Conservation (phyloP, 2,888 invertebrate genomes). For the Cantharis lateralis region DNA sequence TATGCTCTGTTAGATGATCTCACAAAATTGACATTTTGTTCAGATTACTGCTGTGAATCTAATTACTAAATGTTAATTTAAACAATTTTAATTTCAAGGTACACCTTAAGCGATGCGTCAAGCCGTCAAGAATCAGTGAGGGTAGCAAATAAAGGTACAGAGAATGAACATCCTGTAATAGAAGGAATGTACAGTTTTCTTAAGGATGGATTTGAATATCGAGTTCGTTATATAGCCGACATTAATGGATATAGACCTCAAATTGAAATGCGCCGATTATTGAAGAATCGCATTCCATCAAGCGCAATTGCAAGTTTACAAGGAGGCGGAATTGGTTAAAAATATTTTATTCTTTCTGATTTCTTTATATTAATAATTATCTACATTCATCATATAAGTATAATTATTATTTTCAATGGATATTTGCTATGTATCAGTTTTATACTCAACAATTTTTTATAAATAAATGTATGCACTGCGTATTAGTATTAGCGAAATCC, state of each 20-base stretch:
- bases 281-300: background rate
- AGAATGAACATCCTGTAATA: background rate
- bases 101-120: background rate
- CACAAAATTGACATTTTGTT: too few relatives aligned
- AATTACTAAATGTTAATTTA: too few relatives aligned
- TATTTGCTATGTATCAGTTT: background rate
- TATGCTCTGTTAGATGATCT: too few relatives aligned
- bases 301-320: background rate
- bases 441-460: background rate
- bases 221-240: background rate
- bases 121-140: background rate
- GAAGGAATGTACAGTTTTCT: background rate
- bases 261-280: background rate
- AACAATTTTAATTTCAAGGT: background rate
- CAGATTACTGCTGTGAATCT: too few relatives aligned
- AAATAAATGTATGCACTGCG: background rate
- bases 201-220: background rate
- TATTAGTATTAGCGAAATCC: background rate
- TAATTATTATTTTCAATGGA: background rate
- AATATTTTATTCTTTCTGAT: background rate
- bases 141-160: background rate
- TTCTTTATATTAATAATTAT: too few relatives aligned
- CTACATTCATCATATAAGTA: too few relatives aligned
- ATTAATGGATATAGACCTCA: background rate
- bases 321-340: conserved; percentile 8